Base-by-base conservation (phyloP, 1,140 invertebrate species). In the Drosophila punjabiensis region DNA sequence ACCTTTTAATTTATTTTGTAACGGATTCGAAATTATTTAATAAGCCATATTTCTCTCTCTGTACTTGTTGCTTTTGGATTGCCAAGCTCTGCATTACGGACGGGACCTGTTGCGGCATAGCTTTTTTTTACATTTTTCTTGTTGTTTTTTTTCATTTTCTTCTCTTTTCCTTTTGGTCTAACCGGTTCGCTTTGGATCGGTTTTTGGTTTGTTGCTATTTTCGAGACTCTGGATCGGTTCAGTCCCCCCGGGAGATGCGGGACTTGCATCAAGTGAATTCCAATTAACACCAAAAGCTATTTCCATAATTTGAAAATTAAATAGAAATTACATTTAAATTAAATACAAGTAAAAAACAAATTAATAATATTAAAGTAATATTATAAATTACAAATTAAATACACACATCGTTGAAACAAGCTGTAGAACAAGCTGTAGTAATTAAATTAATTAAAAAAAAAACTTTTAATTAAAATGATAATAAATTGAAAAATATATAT, bases 91-190 rank as follows among this genome's bases (percentile, higher is more conserved):
- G 77, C 50, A 76, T 75, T 82, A 64, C 48, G 66, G 13, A 56
- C 53, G 33, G 64, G 73, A 84, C 82, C 82, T 84, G 82, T 84
- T 85, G 82, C 77, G 77, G 82, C 82, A 77, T 85, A 85, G 82
- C 78, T 84, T 62, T 20, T 28, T 9, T 43, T 7, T 39, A 28
- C 18, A 43, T 28, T 28, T 24, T 28, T 65, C 65, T 69, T 37
- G 5, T 9, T 13, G 43, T 64, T 52, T 20, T 37, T 67, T 48
- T 67, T 58, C 47, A 28, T 62, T 43, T 67, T 52, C 52, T 77
- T 63, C 53, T 61, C 13, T 58, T 37, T 39, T 59, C 30, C 30
- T 63, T 63, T 74, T 60, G 55, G 39, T 68, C 33, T 77, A 84
- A 85, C 82, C 82, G 82, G 82, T 84, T 84, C 53, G 59, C 52